A percentile compares a stretch with the other conserved stretches of the same genome.
phyloP scores from a whole-genome alignment of 2,797 vertebrate genomes.

The Rousettus madagascariensis region DNA sequence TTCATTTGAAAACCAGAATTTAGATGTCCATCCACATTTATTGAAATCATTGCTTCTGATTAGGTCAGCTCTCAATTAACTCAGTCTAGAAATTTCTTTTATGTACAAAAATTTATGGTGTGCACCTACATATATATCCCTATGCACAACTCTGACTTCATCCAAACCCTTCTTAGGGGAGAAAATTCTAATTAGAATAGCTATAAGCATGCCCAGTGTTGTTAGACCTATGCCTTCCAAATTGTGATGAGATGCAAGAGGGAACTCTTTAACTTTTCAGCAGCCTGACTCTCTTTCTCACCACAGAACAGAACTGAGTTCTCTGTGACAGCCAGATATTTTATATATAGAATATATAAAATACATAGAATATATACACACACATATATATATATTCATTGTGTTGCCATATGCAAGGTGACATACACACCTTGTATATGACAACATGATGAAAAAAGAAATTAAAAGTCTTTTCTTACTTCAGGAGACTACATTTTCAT shows the following conservation, averaged over 20 bases:
- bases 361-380: too few relatives aligned
- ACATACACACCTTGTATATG: not conserved
- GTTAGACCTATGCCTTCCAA: not conserved
- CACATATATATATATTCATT: too few relatives aligned
- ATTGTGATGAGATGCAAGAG: not conserved
- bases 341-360: not conserved
- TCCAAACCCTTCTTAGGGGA: not conserved
- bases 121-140: not conserved
- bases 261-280: not conserved
- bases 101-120: not conserved
- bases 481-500: constrained; percentile 60
- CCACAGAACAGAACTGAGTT: not conserved
- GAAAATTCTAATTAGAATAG: not conserved
- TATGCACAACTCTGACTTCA: not conserved
- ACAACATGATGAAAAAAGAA: not conserved
- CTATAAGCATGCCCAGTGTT: not conserved
- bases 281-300: not conserved
- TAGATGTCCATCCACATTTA: not conserved
- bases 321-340: not conserved
- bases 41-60: not conserved
- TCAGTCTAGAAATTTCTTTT: not conserved
- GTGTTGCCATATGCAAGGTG: too few relatives aligned
- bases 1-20: not conserved
- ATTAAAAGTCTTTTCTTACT: not conserved
- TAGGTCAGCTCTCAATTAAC: constrained; percentile 8